Conservation (phyloP, 2,113 vertebrate genomes). For the Mugil cephalus region DNA sequence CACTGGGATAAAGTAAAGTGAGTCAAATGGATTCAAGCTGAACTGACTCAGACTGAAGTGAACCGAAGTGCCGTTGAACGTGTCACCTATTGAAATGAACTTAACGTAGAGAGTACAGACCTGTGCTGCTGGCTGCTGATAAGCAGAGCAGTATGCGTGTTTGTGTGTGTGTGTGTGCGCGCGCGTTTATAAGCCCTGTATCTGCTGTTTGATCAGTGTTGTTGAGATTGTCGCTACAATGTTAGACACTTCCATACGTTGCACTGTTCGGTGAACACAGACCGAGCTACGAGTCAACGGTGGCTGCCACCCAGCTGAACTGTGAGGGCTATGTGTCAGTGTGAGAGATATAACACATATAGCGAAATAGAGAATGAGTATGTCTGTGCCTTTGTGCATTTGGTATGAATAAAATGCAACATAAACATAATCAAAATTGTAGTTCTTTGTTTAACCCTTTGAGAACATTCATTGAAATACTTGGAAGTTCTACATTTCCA, state of each 20-base stretch:
- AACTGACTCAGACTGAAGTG: not conserved
- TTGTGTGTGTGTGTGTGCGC: not conserved
- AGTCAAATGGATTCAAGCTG: conserved; percentile 18
- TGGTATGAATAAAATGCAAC: no score
- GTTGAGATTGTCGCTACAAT: conserved; percentile 43
- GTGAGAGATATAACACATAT: not conserved
- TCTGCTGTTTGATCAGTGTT: conserved; percentile 71
- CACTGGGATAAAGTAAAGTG: not conserved
- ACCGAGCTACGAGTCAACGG: conserved; percentile 4
- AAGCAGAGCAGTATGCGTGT: conserved; percentile 27
- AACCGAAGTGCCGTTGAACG: conserved; percentile 23
- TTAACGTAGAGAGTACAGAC: conserved; percentile 33
- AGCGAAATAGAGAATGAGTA: not conserved
- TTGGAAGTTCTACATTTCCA: no score
- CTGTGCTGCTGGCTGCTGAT: conserved; percentile 61
- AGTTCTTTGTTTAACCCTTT: no score
- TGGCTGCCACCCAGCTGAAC: conserved; percentile 35
- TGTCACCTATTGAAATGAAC: conserved; percentile 39
- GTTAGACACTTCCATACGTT: conserved; percentile 35
- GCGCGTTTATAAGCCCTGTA: conserved; percentile 29
- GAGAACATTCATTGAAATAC: no score
- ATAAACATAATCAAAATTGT: no score
- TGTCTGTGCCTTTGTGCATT: not conserved
- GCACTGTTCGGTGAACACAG: conserved; percentile 39
- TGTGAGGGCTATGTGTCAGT: not conserved